phyloP scores from a whole-genome alignment of 2,113 vertebrate species.

The Lamprologus ornatipinnis region DNA sequence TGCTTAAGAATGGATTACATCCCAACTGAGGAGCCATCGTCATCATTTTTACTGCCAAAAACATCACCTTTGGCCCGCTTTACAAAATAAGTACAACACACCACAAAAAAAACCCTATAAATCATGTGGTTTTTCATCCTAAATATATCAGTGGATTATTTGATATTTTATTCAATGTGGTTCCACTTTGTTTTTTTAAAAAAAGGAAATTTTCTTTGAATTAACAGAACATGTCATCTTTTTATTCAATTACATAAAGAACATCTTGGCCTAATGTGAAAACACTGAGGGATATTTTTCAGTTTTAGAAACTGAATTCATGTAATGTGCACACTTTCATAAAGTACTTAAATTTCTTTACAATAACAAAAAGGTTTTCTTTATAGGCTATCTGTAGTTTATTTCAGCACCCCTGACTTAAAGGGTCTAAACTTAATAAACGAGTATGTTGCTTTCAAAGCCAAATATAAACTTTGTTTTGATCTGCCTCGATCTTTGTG shows the following conservation, averaged over 20 bases:
- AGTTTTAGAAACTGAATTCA: background rate
- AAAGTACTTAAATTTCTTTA: background rate
- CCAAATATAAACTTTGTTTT: background rate
- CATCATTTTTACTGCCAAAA: background rate
- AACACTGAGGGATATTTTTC: background rate
- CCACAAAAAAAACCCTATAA: background rate
- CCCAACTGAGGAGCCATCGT: background rate
- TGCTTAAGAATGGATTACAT: background rate
- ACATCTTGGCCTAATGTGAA: background rate
- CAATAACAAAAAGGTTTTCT: background rate
- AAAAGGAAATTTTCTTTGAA: background rate
- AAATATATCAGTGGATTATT: background rate
- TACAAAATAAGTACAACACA: background rate
- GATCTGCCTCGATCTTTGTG: background rate
- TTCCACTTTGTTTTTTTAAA: background rate
- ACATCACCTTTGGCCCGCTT: no score
- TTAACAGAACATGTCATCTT: background rate
- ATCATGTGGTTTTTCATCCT: background rate
- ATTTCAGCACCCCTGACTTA: background rate
- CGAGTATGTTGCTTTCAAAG: background rate
- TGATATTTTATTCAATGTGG: background rate
- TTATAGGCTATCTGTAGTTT: background rate
- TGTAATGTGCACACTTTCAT: background rate
- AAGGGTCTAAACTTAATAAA: background rate
- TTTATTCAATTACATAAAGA: background rate